Evolutionary conservation across 2,797 vertebrate genomes (phyloP).

Genomic region (Girardinus metallicus): DNA sequence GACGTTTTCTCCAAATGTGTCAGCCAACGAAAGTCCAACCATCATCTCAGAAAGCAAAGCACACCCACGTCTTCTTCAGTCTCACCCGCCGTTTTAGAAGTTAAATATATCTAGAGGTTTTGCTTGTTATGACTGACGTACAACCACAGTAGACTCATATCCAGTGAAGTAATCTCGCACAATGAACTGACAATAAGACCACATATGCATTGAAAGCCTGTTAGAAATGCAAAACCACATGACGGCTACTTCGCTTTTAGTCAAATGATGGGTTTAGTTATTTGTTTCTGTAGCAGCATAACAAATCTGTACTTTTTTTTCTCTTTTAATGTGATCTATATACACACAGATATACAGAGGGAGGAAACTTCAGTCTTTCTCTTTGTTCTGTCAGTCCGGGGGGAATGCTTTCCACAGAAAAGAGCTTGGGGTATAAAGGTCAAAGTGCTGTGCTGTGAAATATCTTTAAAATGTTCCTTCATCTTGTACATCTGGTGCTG

Average conservation of each 20-base stretch:
- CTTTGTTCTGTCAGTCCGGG: conserved; percentile 75
- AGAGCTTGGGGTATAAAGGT: conserved; percentile 84
- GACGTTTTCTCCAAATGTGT: conserved; percentile 31
- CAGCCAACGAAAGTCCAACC: conserved; percentile 46
- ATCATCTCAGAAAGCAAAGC: conserved; percentile 38
- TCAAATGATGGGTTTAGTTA: conserved; percentile 70
- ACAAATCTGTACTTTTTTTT: conserved; percentile 72
- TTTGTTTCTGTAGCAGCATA: conserved; percentile 83
- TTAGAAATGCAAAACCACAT: conserved; percentile 75
- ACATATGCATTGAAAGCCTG: conserved; percentile 69
- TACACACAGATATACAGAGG: conserved; percentile 75
- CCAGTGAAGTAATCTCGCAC: conserved; percentile 83
- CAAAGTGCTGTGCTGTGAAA: conserved; percentile 96
- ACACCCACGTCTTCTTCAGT: conserved; percentile 58
- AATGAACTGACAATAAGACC: conserved; percentile 69
- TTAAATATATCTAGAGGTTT: conserved; percentile 70
- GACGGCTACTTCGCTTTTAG: conserved; percentile 62
- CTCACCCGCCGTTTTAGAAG: conserved; percentile 52
- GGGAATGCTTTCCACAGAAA: conserved; percentile 90
- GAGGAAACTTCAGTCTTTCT: conserved; percentile 69
- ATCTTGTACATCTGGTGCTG: conserved; percentile 81
- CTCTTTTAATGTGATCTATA: conserved; percentile 72
- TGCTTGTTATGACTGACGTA: conserved; percentile 66
- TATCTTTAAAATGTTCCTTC: conserved; percentile 89
- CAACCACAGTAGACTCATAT: conserved; percentile 78